These are phyloP conservation scores for Deladenus siricidicola DNA, from an alignment of 2,888 invertebrate species.

Conservation along the genomic window DNA sequence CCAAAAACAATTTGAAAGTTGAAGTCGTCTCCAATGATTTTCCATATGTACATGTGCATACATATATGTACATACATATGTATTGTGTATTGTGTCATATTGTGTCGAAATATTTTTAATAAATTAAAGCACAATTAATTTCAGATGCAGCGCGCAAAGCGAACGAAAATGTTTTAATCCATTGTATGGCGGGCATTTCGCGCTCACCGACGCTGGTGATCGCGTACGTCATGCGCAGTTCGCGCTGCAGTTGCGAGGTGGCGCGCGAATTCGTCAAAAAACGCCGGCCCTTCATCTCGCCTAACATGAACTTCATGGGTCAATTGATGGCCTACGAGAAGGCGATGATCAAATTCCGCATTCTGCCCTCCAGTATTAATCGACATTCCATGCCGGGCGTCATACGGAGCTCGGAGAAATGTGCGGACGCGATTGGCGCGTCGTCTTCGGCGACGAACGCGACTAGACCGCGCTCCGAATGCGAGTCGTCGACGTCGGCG, in stretches of 20 bases:
- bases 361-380: no score
- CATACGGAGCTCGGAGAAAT: no score
- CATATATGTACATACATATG: neutral
- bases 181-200: constrained; percentile 62
- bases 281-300: constrained; percentile 61
- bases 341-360: no score
- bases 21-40: no score
- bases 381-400: no score
- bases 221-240: constrained; percentile 61
- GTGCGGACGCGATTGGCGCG: no score
- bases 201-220: constrained; percentile 62
- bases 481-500: no score
- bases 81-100: no score
- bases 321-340: constrained; percentile 61
- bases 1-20: no score
- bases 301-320: constrained; percentile 63
- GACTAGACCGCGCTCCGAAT: no score
- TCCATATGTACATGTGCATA: neutral
- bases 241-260: constrained; percentile 59
- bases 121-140: constrained; percentile 1
- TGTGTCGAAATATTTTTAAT: neutral
- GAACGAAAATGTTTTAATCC: constrained; percentile 60
- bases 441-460: no score
- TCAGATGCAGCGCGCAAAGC: constrained; percentile 58
- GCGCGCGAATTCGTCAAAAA: constrained; percentile 60